phyloP scores from a whole-genome alignment of 2,888 invertebrate genomes.

The Drosophila austrosaltans region DNA sequence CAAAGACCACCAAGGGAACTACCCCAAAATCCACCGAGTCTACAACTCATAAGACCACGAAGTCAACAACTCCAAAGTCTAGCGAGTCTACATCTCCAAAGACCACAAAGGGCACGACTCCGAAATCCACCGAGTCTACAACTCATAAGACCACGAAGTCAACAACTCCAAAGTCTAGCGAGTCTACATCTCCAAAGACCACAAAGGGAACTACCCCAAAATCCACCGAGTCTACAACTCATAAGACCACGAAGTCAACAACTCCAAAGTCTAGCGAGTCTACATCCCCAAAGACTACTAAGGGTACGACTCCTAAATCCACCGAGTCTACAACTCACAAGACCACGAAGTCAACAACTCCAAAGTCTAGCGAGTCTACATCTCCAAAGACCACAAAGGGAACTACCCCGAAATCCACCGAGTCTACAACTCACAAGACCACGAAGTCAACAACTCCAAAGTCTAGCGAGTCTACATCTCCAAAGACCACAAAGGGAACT shows the following conservation, averaged over 20 bases:
- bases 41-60: neutral
- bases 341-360: neutral
- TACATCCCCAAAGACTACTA: neutral
- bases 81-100: slow-evolving; percentile 1
- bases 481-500: slow-evolving; percentile 14
- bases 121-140: neutral
- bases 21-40: neutral
- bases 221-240: neutral
- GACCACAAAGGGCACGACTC: neutral
- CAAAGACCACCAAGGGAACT: neutral
- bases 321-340: neutral
- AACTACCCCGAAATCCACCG: neutral
- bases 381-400: neutral
- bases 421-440: slow-evolving; percentile 5
- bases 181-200: neutral
- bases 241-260: neutral
- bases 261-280: neutral
- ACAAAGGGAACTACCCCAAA: neutral
- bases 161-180: neutral
- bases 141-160: neutral
- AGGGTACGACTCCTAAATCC: too few relatives aligned
- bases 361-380: slow-evolving; percentile 12
- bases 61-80: neutral
- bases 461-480: neutral
- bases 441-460: neutral